Percentiles rank a stretch among this genome's conserved stretches.
phyloP scores from a whole-genome alignment of 2,888 invertebrate genomes.

The Phorcus lineatus region DNA sequence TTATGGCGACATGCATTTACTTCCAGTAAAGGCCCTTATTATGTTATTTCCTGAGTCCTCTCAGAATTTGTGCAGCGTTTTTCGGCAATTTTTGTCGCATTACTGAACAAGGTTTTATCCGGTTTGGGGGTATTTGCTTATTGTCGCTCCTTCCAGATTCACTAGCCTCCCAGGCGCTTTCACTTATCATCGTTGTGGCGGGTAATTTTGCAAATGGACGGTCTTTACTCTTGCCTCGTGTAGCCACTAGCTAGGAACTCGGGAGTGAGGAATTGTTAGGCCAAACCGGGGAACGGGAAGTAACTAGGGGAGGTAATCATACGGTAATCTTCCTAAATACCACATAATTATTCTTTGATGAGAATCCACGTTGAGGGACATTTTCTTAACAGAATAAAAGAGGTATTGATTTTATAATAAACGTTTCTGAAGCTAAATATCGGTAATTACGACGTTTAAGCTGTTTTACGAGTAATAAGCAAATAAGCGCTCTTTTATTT shows the following conservation, averaged over 20 bases:
- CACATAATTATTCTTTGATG: conserved; percentile 23
- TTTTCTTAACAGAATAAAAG: background rate
- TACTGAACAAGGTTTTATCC: conserved; percentile 30
- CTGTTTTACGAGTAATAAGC: background rate
- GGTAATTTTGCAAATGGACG: conserved; percentile 21
- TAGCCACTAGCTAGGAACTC: background rate
- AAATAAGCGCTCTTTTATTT: conserved; percentile 5
- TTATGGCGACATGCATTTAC: conserved; percentile 24
- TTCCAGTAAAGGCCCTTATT: conserved; percentile 26
- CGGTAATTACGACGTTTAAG: background rate
- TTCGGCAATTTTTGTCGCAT: conserved; percentile 47
- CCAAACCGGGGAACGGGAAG: background rate
- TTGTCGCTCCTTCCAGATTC: background rate
- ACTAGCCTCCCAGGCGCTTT: background rate
- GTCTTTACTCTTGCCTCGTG: background rate
- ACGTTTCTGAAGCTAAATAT: conserved; percentile 4
- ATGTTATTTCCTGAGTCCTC: conserved; percentile 27
- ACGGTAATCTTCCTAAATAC: conserved; percentile 19
- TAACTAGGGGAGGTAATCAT: background rate
- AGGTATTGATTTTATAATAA: conserved; percentile 19
- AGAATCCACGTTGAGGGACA: background rate
- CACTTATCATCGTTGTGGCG: conserved; percentile 5
- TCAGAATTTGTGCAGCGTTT: conserved; percentile 36
- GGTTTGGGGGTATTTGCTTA: conserved; percentile 24
- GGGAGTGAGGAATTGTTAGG: background rate